Percentiles rank a stretch among this genome's conserved stretches.
Evolutionary conservation across 2,113 vertebrate genomes (phyloP).

Genomic region (Oreamnos americanus): DNA sequence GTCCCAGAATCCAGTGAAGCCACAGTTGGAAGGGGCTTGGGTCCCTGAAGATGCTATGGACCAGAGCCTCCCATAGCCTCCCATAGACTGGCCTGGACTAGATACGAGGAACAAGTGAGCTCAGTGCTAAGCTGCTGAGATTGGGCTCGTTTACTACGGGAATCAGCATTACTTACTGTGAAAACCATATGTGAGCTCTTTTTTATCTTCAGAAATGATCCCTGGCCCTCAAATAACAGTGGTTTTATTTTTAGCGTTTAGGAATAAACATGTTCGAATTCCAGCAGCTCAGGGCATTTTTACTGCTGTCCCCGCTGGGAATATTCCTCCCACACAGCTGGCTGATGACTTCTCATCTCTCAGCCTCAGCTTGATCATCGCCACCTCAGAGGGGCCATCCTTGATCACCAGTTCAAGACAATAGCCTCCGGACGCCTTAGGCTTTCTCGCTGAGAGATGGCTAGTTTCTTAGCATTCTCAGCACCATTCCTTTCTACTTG

Average conservation of each 20-base stretch:
- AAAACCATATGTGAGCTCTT: not conserved
- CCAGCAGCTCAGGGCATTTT: not conserved
- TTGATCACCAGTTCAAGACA: not conserved
- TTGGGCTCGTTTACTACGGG: not conserved
- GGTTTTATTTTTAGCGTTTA: slow-evolving; percentile 51
- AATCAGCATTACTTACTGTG: not conserved
- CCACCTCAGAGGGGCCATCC: not conserved
- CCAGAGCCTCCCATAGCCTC: not conserved
- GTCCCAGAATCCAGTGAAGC: not conserved
- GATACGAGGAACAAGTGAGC: not conserved
- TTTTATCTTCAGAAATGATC: slow-evolving; percentile 30
- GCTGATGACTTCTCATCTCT: not conserved
- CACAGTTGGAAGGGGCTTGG: not conserved
- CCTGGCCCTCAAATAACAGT: not conserved
- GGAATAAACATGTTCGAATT: slow-evolving; percentile 30
- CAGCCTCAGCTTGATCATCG: not conserved
- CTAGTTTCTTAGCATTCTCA: not conserved
- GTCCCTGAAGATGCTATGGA: not conserved
- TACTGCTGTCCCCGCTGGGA: not conserved
- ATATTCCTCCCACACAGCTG: not conserved
- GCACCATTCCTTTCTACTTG: not conserved
- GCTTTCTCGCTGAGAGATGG: not conserved
- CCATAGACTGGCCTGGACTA: not conserved
- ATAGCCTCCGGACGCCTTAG: not conserved
- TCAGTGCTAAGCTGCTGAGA: not conserved